Evolutionary conservation across 2,888 invertebrate species (phyloP).

Genomic region (Beris chalybata): DNA sequence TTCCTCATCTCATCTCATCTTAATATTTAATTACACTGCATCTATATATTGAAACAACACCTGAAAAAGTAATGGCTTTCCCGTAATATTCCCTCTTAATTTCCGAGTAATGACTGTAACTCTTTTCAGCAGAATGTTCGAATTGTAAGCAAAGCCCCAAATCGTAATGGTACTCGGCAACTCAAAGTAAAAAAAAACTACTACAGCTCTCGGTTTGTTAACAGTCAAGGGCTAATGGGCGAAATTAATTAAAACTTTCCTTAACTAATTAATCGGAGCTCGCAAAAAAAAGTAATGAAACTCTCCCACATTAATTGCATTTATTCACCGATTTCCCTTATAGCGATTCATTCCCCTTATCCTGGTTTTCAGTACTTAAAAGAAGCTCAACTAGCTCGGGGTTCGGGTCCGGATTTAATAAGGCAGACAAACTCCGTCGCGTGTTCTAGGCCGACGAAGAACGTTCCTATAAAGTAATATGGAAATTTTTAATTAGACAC

Average conservation of each 20-base stretch:
- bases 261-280: conserved; percentile 45
- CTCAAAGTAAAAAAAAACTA: too few species aligned
- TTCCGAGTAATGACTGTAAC: too few species aligned
- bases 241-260: conserved; percentile 46
- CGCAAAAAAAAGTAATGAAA: conserved; percentile 38
- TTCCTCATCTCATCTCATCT: too few species aligned
- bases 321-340: conserved; percentile 42
- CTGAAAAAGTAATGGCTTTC: too few species aligned
- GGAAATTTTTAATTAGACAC: conserved; percentile 34
- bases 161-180: too few species aligned
- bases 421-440: conserved; percentile 28
- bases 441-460: not conserved
- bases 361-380: conserved; percentile 35
- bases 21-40: too few species aligned
- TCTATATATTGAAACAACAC: too few species aligned
- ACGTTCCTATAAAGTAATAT: conserved; percentile 24
- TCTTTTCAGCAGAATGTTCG: too few species aligned
- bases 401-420: conserved; percentile 24
- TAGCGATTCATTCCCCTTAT: not conserved
- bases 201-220: conserved; percentile 20
- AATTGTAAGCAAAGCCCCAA: too few species aligned
- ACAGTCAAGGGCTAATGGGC: conserved; percentile 44
- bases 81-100: too few species aligned
- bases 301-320: conserved; percentile 45
- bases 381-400: conserved; percentile 30